Evolutionary conservation across 2,888 invertebrate genomes (phyloP), one percentile per base, ranked within the genome.

Genomic region (Tachina fera): DNA sequence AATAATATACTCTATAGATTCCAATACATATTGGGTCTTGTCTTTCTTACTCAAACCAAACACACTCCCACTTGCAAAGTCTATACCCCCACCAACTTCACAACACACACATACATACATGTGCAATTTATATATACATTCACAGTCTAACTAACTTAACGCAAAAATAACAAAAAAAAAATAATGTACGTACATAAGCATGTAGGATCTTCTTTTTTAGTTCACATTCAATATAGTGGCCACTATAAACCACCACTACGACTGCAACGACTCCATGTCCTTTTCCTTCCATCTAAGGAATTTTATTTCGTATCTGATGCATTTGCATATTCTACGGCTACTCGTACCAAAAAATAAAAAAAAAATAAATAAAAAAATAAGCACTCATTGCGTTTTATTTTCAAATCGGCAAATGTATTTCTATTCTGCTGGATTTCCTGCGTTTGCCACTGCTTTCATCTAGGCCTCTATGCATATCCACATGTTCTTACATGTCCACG

Each of bases 371-470:
- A 5, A 31, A 31, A 5, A 5, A 31, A 68, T 58, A 58, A 65
- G 53, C 68, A 39, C 58, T 49, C 22, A 60, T 60, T 72, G 47
- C 72, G 58, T 75, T 67, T 85, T 72, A 58, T 76, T 76, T 74
- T 78, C 74, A 63, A 78, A 75, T 63, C 72, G 74, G 85, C 85
- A 82, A 85, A 78, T 78, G 74, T 85, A 82, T 78, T 80, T 84
- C 65, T 47, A 63, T 72, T 72, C 41, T 79, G 65, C 53, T 76
- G 68, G 71, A 83, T 86, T 80, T 83, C 83, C 86, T 86, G 86
- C 83, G 79, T 86, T 86, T 83, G 71, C 72, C 76, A 79, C 75
- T 76, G 71, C 70, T 53, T 68, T 79, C 79, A 79, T 79, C 51
- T 83, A 75, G 67, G 76, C 71, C 71, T 86, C 49, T 67, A 41